Base-by-base conservation (phyloP, 1,140 invertebrate species). In the Conopomorpha cramerella region DNA sequence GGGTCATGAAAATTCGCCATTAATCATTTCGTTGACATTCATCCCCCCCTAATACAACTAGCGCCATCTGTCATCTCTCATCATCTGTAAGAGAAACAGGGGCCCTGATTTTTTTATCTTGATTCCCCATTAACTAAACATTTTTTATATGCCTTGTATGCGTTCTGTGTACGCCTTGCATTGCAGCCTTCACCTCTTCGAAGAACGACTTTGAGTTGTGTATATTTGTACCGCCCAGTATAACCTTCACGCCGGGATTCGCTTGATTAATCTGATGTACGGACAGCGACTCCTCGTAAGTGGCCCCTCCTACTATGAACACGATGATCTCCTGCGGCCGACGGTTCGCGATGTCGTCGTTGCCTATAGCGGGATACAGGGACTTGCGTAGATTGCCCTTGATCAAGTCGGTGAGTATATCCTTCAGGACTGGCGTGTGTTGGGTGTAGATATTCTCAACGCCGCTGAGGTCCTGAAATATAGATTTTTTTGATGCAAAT, bases 401-500 rank as follows among this genome's bases (percentile, higher is more conserved):
- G 3, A 94, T 84, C 3, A 96, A 76, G 64, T 96, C 93, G 61
- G 96, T 94, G 0, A 98, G 50, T 0, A 88, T 89, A 59, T 93
- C 89, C 51, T 88, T 87, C 1, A 99, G 55, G 8, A 95, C 63
- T 0, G 95, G 95, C 10, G 86, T 89, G 68, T 98, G 95, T 62
- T 98, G 95, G 0, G 95, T 97, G 59, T 96, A 98, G 43, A 98
- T 93, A 77, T 98, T 99, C 65, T 98, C 96, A 2, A 98, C 93
- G 2, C 95, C 95, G 77, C 91, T 91, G 10, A 95, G 74, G 19
- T 89, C 89, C 83, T 89, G 72, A 12, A 47, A 61, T 41, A 46
- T 17, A 41, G 41, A 42, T 30, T 31, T 38, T 38, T 16, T 39
- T 25, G 15, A 41, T 18, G 26, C 27, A 30, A 7, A 15, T 16